Percentiles rank a stretch among this genome's conserved stretches.
phyloP scores from a whole-genome alignment of 2,113 vertebrate genomes.

The Donacobius atricapilla region DNA sequence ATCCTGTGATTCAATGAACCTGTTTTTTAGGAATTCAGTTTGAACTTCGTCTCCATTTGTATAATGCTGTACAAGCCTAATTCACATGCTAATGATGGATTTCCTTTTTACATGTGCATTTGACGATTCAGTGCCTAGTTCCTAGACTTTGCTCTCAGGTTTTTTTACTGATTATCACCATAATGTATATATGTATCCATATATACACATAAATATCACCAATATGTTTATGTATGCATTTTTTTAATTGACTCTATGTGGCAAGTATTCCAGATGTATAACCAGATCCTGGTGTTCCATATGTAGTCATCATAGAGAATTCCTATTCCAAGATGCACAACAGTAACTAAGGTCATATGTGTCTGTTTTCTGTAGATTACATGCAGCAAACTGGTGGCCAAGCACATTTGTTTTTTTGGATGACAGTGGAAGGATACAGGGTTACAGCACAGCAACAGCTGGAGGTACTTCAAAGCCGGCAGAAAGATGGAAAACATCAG shows the following conservation, averaged over 20 bases:
- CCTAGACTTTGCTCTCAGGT: neutral
- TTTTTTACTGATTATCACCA: neutral
- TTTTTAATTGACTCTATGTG: neutral
- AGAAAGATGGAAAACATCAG: constrained; percentile 89
- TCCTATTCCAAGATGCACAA: neutral
- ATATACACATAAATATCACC: neutral
- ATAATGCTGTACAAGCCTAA: neutral
- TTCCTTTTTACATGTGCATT: neutral
- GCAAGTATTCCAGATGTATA: neutral
- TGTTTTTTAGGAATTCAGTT: neutral
- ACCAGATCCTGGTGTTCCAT: neutral
- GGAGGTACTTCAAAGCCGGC: constrained; percentile 85
- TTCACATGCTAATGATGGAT: neutral
- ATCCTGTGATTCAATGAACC: neutral
- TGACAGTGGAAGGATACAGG: constrained; percentile 98
- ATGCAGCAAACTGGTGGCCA: constrained; percentile 97
- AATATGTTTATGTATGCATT: neutral
- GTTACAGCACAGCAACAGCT: constrained; percentile 97
- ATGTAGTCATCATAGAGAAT: neutral
- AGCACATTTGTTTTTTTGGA: constrained; percentile 98
- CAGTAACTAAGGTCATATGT: neutral
- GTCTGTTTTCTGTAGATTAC: constrained; percentile 81
- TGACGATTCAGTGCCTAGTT: neutral
- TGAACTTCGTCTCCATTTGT: neutral
- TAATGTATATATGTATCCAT: neutral